These are phyloP conservation scores for Budorcas taxicolor DNA, from an alignment of 2,113 vertebrate genomes.

Conservation along the genomic window DNA sequence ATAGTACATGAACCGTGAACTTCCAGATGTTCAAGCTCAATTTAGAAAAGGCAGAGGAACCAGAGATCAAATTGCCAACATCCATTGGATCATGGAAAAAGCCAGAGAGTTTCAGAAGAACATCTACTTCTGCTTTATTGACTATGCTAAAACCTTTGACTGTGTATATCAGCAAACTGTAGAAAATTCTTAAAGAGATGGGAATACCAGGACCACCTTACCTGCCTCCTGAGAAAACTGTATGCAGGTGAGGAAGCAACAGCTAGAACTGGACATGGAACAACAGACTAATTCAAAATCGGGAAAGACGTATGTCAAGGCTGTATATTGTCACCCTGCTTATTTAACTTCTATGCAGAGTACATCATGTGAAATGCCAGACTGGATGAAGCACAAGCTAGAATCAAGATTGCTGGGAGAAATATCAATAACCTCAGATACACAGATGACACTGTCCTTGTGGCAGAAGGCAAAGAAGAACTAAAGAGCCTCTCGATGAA, in stretches of 20 bases:
- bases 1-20: rapidly evolving
- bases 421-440: not conserved
- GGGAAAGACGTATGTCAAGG: not conserved
- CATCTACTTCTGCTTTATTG: not conserved
- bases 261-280: not conserved
- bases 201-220: not conserved
- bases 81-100: rapidly evolving
- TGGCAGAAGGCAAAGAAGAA: not conserved
- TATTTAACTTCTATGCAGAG: not conserved
- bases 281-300: not conserved
- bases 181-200: not conserved
- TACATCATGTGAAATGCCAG: not conserved
- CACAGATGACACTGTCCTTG: not conserved
- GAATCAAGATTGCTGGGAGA: not conserved
- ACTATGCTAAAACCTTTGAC: not conserved
- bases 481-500: not conserved
- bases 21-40: not conserved
- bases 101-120: not conserved
- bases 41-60: not conserved
- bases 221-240: not conserved
- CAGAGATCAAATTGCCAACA: not conserved
- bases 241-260: not conserved
- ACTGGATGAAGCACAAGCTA: not conserved
- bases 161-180: not conserved
- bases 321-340: not conserved